Percentiles rank a stretch among this genome's conserved stretches.
These are phyloP conservation scores for Macrosoma leucophasiata DNA, from an alignment of 2,888 invertebrate species.

Conservation along the genomic window DNA sequence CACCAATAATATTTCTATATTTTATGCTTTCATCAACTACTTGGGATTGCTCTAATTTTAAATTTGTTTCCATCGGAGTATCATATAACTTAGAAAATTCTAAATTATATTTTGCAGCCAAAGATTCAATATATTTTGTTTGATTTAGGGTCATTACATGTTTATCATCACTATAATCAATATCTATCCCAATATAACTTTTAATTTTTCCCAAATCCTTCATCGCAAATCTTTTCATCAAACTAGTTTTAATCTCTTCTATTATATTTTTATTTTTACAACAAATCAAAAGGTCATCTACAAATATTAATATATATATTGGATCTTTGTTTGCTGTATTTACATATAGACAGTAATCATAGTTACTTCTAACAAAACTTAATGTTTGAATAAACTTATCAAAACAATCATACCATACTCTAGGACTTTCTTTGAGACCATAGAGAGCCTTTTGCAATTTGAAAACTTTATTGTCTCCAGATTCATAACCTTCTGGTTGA, in stretches of 20 bases:
- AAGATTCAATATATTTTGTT: too few relatives aligned
- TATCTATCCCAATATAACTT: slow-evolving; percentile 36
- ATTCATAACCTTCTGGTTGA: slow-evolving; percentile 32
- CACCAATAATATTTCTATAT: slow-evolving; percentile 33
- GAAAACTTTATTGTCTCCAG: slow-evolving; percentile 30
- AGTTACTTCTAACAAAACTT: slow-evolving; percentile 25
- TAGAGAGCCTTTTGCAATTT: slow-evolving; percentile 33
- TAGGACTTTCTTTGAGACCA: slow-evolving; percentile 27
- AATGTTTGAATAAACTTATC: slow-evolving; percentile 21
- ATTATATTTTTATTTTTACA: slow-evolving; percentile 27
- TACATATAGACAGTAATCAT: slow-evolving; percentile 28
- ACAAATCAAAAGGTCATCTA: slow-evolving; percentile 31
- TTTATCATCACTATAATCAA: slow-evolving; percentile 29
- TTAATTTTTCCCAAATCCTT: slow-evolving; percentile 34
- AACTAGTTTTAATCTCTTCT: slow-evolving; percentile 24
- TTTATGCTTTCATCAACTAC: slow-evolving; percentile 25
- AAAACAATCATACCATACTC: slow-evolving; percentile 28
- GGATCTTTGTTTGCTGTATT: slow-evolving; percentile 20
- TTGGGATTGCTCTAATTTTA: slow-evolving; percentile 24
- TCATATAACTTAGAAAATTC: too few relatives aligned
- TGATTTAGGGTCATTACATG: too few relatives aligned
- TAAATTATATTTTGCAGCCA: too few relatives aligned
- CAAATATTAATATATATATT: slow-evolving; percentile 28
- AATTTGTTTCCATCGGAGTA: slow-evolving; percentile 28
- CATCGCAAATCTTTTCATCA: slow-evolving; percentile 29